phyloP scores from a whole-genome alignment of 1,140 invertebrate species.

The Drosophila sucinea region DNA sequence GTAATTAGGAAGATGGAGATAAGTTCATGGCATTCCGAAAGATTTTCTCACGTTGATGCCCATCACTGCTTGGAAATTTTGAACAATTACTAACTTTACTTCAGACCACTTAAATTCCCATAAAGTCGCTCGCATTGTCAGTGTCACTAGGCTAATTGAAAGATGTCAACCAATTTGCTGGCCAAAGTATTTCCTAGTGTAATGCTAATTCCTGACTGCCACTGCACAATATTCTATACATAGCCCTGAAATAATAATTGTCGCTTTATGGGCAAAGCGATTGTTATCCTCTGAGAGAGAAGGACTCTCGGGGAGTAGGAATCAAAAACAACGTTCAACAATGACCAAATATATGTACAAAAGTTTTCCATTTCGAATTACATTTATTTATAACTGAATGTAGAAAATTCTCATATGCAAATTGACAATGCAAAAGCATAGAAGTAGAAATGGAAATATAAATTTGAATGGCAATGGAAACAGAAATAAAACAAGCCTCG shows the following conservation, averaged over 20 bases:
- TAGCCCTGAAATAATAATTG: conserved; percentile 56
- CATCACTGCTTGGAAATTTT: conserved; percentile 15
- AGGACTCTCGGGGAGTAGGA: neutral
- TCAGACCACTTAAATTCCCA: conserved; percentile 54
- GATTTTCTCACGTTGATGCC: conserved; percentile 70
- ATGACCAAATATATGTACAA: conserved; percentile 37
- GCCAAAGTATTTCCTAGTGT: conserved; percentile 41
- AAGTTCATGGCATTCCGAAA: neutral
- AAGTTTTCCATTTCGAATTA: conserved; percentile 54
- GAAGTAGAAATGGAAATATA: conserved; percentile 29
- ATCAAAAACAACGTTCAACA: conserved; percentile 37
- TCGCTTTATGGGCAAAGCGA: conserved; percentile 37
- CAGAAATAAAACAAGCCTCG: conserved; percentile 30
- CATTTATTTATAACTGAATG: conserved; percentile 65
- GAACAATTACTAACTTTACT: neutral
- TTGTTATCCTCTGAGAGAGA: conserved; percentile 24
- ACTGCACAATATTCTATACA: conserved; percentile 1
- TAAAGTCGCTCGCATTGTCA: conserved; percentile 30
- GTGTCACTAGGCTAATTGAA: conserved; percentile 50
- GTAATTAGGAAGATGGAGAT: conserved; percentile 63
- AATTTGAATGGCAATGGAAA: conserved; percentile 26
- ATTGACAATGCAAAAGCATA: conserved; percentile 61
- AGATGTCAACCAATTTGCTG: conserved; percentile 45
- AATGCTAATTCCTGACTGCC: conserved; percentile 50
- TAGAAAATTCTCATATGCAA: conserved; percentile 61